These are phyloP conservation scores for Oasisia sp. DNA, from an alignment of 2,888 invertebrate genomes.

Conservation along the genomic window DNA sequence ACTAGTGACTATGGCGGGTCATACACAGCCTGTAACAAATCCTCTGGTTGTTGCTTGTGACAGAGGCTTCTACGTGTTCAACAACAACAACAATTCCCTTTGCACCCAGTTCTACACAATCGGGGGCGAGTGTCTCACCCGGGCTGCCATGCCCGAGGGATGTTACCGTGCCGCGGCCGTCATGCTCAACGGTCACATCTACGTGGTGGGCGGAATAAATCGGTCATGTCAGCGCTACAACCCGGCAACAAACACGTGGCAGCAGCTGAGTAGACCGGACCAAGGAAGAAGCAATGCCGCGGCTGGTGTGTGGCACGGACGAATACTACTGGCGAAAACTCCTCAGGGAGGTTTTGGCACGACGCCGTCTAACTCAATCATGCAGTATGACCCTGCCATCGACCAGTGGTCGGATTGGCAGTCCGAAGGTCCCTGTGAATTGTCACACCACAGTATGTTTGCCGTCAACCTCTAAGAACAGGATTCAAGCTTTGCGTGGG, in stretches of 20 bases:
- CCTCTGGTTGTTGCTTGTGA: conserved; percentile 32
- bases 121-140: conserved; percentile 31
- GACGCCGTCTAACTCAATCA: no score
- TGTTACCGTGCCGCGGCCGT: conserved; percentile 32
- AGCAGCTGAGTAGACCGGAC: conserved; percentile 25
- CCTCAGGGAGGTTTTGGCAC: no score
- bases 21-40: conserved; percentile 24
- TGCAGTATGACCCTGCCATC: conserved; percentile 33
- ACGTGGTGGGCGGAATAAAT: conserved; percentile 35
- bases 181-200: conserved; percentile 34
- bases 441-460: conserved; percentile 36
- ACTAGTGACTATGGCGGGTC: no score
- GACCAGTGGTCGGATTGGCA: conserved; percentile 37
- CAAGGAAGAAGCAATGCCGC: conserved; percentile 36
- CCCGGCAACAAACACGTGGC: conserved; percentile 33
- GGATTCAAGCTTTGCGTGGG: no score
- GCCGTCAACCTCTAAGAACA: conserved; percentile 33
- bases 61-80: conserved; percentile 33
- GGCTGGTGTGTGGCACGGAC: conserved; percentile 35
- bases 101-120: conserved; percentile 30
- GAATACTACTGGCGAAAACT: conserved; percentile 34
- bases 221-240: conserved; percentile 32
- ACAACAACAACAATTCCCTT: conserved; percentile 27
- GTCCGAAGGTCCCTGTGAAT: conserved; percentile 28
- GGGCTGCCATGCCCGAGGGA: conserved; percentile 33